phyloP scores from a whole-genome alignment of 2,113 vertebrate genomes.

The Eclectus roratus region DNA sequence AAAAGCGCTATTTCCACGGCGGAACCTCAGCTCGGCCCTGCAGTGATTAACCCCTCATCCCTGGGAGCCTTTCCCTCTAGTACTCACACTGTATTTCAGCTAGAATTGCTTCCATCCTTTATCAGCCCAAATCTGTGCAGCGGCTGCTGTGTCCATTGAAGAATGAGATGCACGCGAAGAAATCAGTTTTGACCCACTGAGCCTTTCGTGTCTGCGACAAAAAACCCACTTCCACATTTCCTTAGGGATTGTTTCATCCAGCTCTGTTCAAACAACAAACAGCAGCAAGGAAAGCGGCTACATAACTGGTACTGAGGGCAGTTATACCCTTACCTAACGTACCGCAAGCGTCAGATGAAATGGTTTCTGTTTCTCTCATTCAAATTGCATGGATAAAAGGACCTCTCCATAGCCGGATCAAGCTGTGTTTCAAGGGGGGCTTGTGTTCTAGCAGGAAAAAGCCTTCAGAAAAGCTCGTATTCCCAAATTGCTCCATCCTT shows the following conservation, averaged over 20 bases:
- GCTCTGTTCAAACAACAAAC: constrained; percentile 43
- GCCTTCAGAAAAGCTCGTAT: neutral
- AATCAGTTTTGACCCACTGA: constrained; percentile 53
- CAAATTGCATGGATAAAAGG: constrained; percentile 22
- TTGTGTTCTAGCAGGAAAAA: neutral
- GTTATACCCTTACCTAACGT: neutral
- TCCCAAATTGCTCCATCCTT: neutral
- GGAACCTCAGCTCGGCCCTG: constrained; percentile 42
- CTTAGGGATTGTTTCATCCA: constrained; percentile 56
- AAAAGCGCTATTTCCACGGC: constrained; percentile 61
- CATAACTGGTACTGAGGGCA: constrained; percentile 16
- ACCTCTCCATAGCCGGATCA: neutral
- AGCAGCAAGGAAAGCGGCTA: constrained; percentile 6
- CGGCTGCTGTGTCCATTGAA: constrained; percentile 55
- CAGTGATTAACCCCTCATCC: constrained; percentile 70
- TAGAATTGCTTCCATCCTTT: constrained; percentile 71
- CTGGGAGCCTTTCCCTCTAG: constrained; percentile 32
- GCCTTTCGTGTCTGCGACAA: constrained; percentile 25
- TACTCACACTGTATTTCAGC: constrained; percentile 61
- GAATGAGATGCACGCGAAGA: constrained; percentile 55
- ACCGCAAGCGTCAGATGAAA: neutral
- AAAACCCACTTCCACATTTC: constrained; percentile 50
- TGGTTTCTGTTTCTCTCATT: neutral
- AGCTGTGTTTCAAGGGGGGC: neutral
- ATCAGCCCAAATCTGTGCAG: constrained; percentile 62